phyloP scores from a whole-genome alignment of 2,113 vertebrate genomes.

The Benthochromis sp. region DNA sequence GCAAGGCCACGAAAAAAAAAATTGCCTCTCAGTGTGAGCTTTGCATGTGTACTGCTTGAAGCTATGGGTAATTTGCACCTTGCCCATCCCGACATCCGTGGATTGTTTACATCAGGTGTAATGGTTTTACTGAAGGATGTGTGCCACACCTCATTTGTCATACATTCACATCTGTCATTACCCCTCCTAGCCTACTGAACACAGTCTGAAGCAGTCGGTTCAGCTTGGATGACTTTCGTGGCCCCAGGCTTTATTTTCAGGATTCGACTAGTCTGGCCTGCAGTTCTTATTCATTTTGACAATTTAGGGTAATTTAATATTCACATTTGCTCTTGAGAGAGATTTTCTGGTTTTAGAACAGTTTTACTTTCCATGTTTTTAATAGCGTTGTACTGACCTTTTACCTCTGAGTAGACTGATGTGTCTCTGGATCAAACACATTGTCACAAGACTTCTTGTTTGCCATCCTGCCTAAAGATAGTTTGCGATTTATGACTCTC shows the following conservation, averaged over 20 bases:
- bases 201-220: background rate
- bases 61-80: background rate
- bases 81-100: background rate
- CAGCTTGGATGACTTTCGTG: background rate
- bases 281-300: background rate
- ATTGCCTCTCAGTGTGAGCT: background rate
- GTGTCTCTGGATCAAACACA: background rate
- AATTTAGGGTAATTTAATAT: background rate
- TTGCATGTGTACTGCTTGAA: conserved; percentile 9
- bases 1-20: background rate
- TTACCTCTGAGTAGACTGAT: background rate
- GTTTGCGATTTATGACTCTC: background rate
- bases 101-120: conserved; percentile 29
- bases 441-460: background rate
- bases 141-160: background rate
- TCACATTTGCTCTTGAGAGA: background rate
- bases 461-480: background rate
- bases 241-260: background rate
- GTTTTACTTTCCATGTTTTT: background rate
- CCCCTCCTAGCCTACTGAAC: background rate
- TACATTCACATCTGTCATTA: background rate
- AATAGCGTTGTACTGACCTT: background rate
- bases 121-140: conserved; percentile 24
- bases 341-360: background rate
- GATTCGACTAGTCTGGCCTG: background rate